Percentiles rank a stretch among this genome's conserved stretches.
These are phyloP conservation scores for Drosophila sordidapex DNA, from an alignment of 2,888 invertebrate genomes.

Conservation along the genomic window DNA sequence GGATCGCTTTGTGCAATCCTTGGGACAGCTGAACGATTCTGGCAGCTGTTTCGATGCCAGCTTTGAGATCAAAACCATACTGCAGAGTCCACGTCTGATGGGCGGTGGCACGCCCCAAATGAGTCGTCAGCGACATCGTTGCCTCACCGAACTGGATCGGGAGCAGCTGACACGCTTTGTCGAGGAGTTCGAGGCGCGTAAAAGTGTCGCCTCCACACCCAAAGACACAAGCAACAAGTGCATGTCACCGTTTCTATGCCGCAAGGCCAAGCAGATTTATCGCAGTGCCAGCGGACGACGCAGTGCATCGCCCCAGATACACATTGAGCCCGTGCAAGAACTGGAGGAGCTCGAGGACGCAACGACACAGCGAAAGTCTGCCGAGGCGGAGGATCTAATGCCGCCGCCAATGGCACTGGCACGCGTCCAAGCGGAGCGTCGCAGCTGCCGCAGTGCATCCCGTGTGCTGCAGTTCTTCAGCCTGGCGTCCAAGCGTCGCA, in stretches of 20 bases:
- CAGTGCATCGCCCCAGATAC: conserved; percentile 62
- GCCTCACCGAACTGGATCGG: conserved; percentile 83
- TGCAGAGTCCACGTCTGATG: conserved; percentile 65
- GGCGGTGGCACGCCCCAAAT: conserved; percentile 15
- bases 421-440: conserved; percentile 69
- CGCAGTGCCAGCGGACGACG: conserved; percentile 69
- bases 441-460: conserved; percentile 75
- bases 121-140: conserved; percentile 70
- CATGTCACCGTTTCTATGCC: conserved; percentile 69
- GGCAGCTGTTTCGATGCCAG: conserved; percentile 84
- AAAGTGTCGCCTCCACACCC: conserved; percentile 62
- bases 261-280: conserved; percentile 73
- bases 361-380: conserved; percentile 43
- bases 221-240: conserved; percentile 64
- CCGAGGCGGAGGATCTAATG: conserved; percentile 65
- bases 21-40: conserved; percentile 83
- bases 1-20: conserved; percentile 83
- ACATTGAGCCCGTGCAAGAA: conserved; percentile 40
- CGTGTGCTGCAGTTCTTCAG: conserved; percentile 82
- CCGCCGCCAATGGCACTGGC: conserved; percentile 65
- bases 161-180: conserved; percentile 81
- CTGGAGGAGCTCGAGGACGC: conserved; percentile 19
- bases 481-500: conserved; percentile 77
- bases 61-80: conserved; percentile 83
- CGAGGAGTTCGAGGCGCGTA: conserved; percentile 80